Evolutionary conservation across 2,888 invertebrate genomes (phyloP).

Genomic region (Tyria jacobaeae): DNA sequence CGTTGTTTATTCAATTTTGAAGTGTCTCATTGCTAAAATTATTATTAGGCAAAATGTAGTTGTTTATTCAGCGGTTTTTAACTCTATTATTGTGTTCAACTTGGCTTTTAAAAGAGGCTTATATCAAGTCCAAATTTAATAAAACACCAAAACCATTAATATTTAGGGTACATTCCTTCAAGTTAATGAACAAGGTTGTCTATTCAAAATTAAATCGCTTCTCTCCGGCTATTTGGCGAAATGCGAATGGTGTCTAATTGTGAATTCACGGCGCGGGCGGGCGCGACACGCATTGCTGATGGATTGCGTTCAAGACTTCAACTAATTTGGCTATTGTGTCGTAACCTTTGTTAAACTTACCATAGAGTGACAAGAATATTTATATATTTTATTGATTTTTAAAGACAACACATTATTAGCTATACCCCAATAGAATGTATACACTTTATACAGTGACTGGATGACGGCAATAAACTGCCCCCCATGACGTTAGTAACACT

Average conservation of each 20-base stretch:
- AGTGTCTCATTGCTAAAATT: no score
- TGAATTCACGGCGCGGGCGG: constrained; percentile 44
- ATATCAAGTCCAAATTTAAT: constrained; percentile 1
- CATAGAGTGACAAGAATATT: not conserved
- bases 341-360: constrained; percentile 24
- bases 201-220: constrained; percentile 48
- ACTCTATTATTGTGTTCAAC: no score
- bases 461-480: no score
- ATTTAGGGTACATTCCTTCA: constrained; percentile 25
- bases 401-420: no score
- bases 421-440: no score
- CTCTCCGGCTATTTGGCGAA: constrained; percentile 22
- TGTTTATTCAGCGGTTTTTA: no score
- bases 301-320: constrained; percentile 26
- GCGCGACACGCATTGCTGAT: constrained; percentile 41
- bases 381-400: not conserved
- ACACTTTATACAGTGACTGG: no score
- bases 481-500: no score
- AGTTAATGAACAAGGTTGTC: constrained; percentile 41
- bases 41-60: no score
- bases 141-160: constrained; percentile 34
- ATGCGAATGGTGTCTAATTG: constrained; percentile 28
- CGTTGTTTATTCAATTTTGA: no score
- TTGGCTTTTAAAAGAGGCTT: not conserved
- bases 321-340: constrained; percentile 46